A percentile compares a stretch with the other conserved stretches of the same genome.
Evolutionary conservation across 2,888 invertebrate species (phyloP).

Genomic region (Tridacna gigas): DNA sequence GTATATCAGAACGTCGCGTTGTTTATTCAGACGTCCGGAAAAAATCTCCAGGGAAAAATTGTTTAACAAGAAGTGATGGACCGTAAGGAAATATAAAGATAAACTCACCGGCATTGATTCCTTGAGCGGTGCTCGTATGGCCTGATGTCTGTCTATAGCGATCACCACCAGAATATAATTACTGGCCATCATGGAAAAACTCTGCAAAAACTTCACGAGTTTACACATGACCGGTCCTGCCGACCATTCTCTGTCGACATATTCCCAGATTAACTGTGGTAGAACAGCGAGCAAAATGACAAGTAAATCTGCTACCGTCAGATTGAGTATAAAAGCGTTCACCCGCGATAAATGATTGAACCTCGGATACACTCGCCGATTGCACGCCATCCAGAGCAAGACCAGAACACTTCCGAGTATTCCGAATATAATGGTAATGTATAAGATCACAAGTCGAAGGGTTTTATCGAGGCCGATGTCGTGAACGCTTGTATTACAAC

Average conservation of each 20-base stretch:
- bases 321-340: slow-evolving; percentile 83
- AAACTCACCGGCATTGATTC: slow-evolving; percentile 79
- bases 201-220: slow-evolving; percentile 83
- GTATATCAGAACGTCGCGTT: not conserved
- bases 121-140: slow-evolving; percentile 83
- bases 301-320: slow-evolving; percentile 82
- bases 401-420: slow-evolving; percentile 79
- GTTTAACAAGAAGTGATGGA: not conserved
- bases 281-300: slow-evolving; percentile 81
- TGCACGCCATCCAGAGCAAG: slow-evolving; percentile 80
- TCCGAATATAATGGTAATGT: slow-evolving; percentile 78
- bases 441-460: slow-evolving; percentile 74
- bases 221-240: slow-evolving; percentile 83
- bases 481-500: slow-evolving; percentile 67
- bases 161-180: slow-evolving; percentile 84
- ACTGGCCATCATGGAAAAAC: slow-evolving; percentile 83
- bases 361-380: slow-evolving; percentile 77
- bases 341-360: slow-evolving; percentile 81
- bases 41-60: not conserved
- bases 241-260: slow-evolving; percentile 80
- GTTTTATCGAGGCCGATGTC: slow-evolving; percentile 76
- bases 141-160: slow-evolving; percentile 84
- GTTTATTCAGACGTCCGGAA: not conserved
- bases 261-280: slow-evolving; percentile 83
- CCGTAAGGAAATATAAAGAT: not conserved